Evolutionary conservation across 2,797 vertebrate species (phyloP).

Genomic region (Microctenopoma steveboyesi): DNA sequence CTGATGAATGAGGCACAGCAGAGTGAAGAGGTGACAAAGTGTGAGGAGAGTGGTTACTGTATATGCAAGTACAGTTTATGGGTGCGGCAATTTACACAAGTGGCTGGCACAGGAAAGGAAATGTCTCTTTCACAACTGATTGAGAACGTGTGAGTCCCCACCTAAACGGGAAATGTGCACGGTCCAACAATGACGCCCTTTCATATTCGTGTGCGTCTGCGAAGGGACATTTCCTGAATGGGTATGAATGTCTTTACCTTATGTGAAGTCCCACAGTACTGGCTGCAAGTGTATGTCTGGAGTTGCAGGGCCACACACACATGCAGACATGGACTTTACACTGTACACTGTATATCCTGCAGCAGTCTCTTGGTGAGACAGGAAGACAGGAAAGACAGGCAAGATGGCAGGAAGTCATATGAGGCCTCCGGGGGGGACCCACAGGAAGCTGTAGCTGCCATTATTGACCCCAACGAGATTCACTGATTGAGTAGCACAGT

Average conservation of each 20-base stretch:
- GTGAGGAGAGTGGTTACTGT: background rate
- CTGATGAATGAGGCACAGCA: background rate
- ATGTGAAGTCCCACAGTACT: slow-evolving; percentile 28
- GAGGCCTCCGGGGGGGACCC: slow-evolving; percentile 62
- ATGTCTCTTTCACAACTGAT: slow-evolving; percentile 32
- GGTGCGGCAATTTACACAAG: background rate
- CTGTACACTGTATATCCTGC: slow-evolving; percentile 21
- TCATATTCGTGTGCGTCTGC: slow-evolving; percentile 14
- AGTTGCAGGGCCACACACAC: background rate
- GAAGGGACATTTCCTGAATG: slow-evolving; percentile 44
- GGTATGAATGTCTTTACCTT: slow-evolving; percentile 37
- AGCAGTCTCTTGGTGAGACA: slow-evolving; percentile 55
- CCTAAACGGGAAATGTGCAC: slow-evolving; percentile 45
- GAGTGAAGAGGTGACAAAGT: background rate
- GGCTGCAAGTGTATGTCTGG: slow-evolving; percentile 16
- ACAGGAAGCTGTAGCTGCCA: slow-evolving; percentile 77
- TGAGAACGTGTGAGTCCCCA: slow-evolving; percentile 42
- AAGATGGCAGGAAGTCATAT: slow-evolving; percentile 83
- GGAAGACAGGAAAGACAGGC: slow-evolving; percentile 70
- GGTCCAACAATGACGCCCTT: slow-evolving; percentile 50
- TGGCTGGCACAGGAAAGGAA: slow-evolving; percentile 31
- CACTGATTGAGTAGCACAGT: background rate
- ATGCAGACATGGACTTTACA: background rate
- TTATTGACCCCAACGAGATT: slow-evolving; percentile 62
- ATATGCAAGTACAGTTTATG: background rate